These are phyloP conservation scores for Eulemur rubriventer DNA, from an alignment of 2,797 vertebrate genomes.

Conservation along the genomic window DNA sequence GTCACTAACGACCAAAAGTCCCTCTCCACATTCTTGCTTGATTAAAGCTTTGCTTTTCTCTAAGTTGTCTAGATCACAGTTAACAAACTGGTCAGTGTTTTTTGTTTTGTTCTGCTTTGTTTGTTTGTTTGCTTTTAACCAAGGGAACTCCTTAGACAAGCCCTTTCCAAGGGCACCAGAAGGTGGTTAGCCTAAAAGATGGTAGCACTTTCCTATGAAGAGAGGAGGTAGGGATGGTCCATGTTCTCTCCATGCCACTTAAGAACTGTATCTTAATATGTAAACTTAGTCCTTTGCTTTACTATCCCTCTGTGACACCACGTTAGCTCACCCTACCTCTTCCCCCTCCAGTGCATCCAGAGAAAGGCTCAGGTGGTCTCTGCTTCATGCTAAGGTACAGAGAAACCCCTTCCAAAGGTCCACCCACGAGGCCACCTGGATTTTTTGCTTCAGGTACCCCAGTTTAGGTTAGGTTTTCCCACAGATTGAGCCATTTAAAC, in stretches of 20 bases:
- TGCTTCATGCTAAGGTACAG: not conserved
- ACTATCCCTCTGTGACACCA: too few relatives aligned
- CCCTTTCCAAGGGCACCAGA: not conserved
- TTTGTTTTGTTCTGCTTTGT: not conserved
- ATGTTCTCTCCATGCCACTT: not conserved
- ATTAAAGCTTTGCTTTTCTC: not conserved
- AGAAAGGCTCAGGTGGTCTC: not conserved
- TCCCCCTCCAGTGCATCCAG: not conserved
- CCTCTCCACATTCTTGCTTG: not conserved
- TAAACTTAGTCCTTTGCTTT: not conserved
- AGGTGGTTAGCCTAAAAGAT: not conserved
- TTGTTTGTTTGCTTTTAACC: not conserved
- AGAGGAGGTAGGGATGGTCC: not conserved
- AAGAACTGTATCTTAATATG: not conserved
- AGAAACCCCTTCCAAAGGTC: not conserved
- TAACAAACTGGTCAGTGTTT: not conserved
- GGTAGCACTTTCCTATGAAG: not conserved
- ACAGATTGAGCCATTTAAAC: not conserved
- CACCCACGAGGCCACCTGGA: not conserved
- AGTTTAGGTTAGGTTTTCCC: not conserved
- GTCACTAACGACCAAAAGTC: rapidly evolving
- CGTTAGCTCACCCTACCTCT: not conserved
- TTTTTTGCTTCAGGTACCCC: not conserved
- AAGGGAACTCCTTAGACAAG: not conserved
- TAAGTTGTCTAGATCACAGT: not conserved